These are phyloP conservation scores for Albula glossodonta DNA, from an alignment of 2,113 vertebrate species.

Conservation along the genomic window DNA sequence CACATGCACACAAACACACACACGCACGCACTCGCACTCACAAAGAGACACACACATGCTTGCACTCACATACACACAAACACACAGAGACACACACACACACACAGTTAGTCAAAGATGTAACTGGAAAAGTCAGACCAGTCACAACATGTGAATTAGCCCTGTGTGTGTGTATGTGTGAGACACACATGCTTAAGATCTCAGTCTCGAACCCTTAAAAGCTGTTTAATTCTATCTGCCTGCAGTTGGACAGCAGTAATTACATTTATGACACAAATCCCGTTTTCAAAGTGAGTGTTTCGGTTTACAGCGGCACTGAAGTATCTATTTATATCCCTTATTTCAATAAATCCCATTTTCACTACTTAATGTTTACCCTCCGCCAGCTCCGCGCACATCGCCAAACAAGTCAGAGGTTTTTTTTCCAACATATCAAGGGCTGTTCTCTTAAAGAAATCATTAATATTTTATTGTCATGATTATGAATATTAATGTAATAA, in stretches of 20 bases:
- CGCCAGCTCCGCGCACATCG: background rate
- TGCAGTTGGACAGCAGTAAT: slow-evolving; percentile 67
- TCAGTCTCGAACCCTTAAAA: slow-evolving; percentile 50
- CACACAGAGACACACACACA: slow-evolving; percentile 30
- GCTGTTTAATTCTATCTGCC: slow-evolving; percentile 71
- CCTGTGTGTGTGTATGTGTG: background rate
- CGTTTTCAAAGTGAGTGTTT: slow-evolving; percentile 69
- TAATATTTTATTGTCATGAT: background rate
- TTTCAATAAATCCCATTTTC: slow-evolving; percentile 64
- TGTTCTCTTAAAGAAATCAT: background rate
- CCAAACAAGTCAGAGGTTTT: background rate
- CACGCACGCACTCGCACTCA: slow-evolving; percentile 7
- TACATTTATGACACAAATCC: slow-evolving; percentile 77
- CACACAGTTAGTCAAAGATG: background rate
- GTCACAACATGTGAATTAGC: background rate
- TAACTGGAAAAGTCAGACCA: background rate
- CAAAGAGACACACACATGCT: slow-evolving; percentile 23
- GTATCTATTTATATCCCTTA: slow-evolving; percentile 62
- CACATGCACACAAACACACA: background rate
- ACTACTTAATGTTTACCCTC: slow-evolving; percentile 44
- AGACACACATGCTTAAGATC: background rate
- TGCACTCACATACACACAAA: background rate
- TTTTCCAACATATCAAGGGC: background rate
- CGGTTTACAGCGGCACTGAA: slow-evolving; percentile 47
- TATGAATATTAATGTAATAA: background rate